These are phyloP conservation scores for Trichogramma dendrolimi DNA, from an alignment of 2,888 invertebrate species.

Conservation along the genomic window DNA sequence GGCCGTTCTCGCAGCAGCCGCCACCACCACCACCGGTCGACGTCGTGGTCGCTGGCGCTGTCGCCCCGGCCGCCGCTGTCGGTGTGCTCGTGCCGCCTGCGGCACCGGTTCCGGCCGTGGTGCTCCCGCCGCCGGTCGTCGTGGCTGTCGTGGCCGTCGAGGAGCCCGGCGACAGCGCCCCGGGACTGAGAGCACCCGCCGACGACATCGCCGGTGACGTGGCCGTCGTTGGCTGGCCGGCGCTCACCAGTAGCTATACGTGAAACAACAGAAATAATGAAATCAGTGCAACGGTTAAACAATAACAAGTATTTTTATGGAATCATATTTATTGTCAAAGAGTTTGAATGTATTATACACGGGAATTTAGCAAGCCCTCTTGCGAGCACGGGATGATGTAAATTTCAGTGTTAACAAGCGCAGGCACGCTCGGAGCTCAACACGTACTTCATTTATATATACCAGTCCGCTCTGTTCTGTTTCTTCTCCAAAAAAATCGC, in stretches of 20 bases:
- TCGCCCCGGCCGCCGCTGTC: conserved; percentile 33
- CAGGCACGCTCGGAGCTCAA: background rate
- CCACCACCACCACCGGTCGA: conserved; percentile 32
- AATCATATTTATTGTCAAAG: too few relatives aligned
- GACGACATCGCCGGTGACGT: conserved; percentile 71
- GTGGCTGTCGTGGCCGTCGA: conserved; percentile 54
- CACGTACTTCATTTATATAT: too few relatives aligned
- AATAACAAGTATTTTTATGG: too few relatives aligned
- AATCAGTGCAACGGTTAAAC: too few relatives aligned
- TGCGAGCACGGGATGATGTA: conserved; percentile 8
- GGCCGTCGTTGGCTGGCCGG: conserved; percentile 68
- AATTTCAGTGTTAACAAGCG: conserved; percentile 13
- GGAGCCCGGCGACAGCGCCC: conserved; percentile 61
- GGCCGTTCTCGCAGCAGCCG: conserved; percentile 83
- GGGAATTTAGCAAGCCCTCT: too few relatives aligned
- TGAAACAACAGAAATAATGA: conserved; percentile 37
- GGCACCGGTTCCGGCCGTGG: conserved; percentile 42
- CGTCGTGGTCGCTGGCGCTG: conserved; percentile 46
- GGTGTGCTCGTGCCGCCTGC: conserved; percentile 45
- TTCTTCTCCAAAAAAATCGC: too few relatives aligned
- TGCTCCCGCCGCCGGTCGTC: conserved; percentile 39
- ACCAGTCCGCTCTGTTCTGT: too few relatives aligned
- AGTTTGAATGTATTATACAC: too few relatives aligned
- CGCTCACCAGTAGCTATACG: conserved; percentile 72
- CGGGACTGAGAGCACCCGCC: conserved; percentile 71